Percentiles rank a stretch among this genome's conserved stretches.
Evolutionary conservation across 2,888 invertebrate genomes (phyloP).

Genomic region (Pristionchus arcanus): DNA sequence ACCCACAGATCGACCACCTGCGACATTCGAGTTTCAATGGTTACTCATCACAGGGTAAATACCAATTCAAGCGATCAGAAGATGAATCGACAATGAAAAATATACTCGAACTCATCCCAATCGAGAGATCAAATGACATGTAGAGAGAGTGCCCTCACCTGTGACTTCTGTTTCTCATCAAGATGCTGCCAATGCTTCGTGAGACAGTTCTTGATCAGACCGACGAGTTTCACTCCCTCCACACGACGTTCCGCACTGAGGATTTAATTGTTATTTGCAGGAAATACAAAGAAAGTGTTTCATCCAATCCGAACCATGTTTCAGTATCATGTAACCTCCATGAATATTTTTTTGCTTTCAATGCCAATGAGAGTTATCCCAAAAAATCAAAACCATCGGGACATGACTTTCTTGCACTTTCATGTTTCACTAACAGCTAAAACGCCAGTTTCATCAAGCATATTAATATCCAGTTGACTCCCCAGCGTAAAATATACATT

Average conservation of each 20-base stretch:
- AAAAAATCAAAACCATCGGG: background rate
- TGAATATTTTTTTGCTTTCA: background rate
- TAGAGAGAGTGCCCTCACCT: slow-evolving; percentile 54
- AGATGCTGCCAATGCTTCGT: slow-evolving; percentile 71
- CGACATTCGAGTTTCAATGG: background rate
- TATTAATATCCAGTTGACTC: background rate
- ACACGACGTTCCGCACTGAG: slow-evolving; percentile 63
- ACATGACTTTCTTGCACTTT: background rate
- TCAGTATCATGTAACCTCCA: no score
- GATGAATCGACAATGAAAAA: background rate
- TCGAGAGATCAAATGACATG: background rate
- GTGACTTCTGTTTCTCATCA: slow-evolving; percentile 73
- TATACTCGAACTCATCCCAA: background rate
- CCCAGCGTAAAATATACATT: background rate
- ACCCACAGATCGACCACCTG: slow-evolving; percentile 75
- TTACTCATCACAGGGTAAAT: background rate
- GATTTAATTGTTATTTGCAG: background rate
- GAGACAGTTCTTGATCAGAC: slow-evolving; percentile 73
- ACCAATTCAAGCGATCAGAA: no score
- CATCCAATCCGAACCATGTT: background rate
- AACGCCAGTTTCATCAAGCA: background rate
- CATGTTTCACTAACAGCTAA: background rate
- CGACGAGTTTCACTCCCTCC: slow-evolving; percentile 72
- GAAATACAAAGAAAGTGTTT: background rate
- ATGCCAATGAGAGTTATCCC: background rate